These are phyloP conservation scores for Centropristis striata DNA, from an alignment of 2,113 vertebrate species.

Conservation along the genomic window DNA sequence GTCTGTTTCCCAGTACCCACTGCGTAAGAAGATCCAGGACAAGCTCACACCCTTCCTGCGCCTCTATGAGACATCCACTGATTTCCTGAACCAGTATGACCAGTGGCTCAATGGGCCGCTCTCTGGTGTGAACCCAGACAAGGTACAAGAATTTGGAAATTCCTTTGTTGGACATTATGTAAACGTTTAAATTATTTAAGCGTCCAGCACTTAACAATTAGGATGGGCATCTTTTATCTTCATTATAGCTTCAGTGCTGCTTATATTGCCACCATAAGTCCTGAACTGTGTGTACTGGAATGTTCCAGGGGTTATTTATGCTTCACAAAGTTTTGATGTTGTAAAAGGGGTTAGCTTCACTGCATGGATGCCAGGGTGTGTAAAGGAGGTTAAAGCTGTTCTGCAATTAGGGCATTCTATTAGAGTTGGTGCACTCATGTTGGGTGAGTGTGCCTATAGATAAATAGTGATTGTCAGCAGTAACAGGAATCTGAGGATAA, in stretches of 20 bases:
- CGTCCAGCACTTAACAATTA: background rate
- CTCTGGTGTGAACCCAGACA: constrained; percentile 87
- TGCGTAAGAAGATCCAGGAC: constrained; percentile 88
- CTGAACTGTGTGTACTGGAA: background rate
- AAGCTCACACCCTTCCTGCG: constrained; percentile 87
- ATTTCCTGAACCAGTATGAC: constrained; percentile 85
- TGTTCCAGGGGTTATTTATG: background rate
- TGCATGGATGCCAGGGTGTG: background rate
- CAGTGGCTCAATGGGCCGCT: constrained; percentile 88
- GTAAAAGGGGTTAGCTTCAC: background rate
- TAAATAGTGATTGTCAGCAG: background rate
- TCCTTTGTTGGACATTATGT: background rate
- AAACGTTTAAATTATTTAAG: background rate
- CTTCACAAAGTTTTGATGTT: background rate
- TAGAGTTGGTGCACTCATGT: background rate
- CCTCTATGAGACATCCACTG: constrained; percentile 87
- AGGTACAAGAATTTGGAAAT: constrained; percentile 55
- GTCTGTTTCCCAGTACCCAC: constrained; percentile 88
- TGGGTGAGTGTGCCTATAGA: background rate
- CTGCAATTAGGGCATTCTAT: background rate
- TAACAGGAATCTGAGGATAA: background rate
- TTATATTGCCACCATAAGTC: background rate
- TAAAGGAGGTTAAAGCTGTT: background rate
- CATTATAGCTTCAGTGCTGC: background rate
- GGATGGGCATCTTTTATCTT: background rate